Evolutionary conservation across 2,888 invertebrate species (phyloP), one percentile per base, ranked within the genome.

Genomic region (Eristalis intricaria): DNA sequence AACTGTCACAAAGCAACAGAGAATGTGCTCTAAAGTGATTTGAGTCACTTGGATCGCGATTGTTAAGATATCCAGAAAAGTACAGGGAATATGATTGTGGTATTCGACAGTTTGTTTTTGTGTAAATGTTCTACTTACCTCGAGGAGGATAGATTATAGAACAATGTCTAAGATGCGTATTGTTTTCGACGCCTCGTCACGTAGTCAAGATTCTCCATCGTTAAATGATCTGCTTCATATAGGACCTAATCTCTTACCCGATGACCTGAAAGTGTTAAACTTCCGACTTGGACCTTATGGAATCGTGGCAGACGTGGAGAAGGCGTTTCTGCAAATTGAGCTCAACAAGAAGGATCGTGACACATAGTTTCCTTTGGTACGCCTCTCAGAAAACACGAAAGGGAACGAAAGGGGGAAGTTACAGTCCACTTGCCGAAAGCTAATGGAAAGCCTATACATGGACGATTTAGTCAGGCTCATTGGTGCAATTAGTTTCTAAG

Each of bases 221-320:
- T 22, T 79, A 3, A 79, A 80, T 43, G 61, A 66, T 35, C 15
- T 61, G 13, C 43, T 79, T 10, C 29, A 73, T 2, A 60, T 60
- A 3, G 68, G 80, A 3, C n/a, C 26, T 22, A n/a, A n/a, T n/a
- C n/a, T n/a, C n/a, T 29, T 80, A 0, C 65, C 80, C 0, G 71
- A 80, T n/a, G 68, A 68, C 7, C 50, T 73, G 1, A 80, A 35
- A 19, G 22, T 73, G 19, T 38, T 64, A 2, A 73, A 81, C 15
- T 68, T 73, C 23, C 43, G 80, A 8, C 22, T 80, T 7, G 73
- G 80, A 1, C 65, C n/a, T n/a, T n/a, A n/a, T n/a, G n/a, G n/a
- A n/a, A n/a, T n/a, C n/a, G n/a, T n/a, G n/a, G n/a, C n/a, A n/a
- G n/a, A n/a, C n/a, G n/a, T n/a, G n/a, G n/a, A n/a, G n/a, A n/a